Percentiles rank a stretch among this genome's conserved stretches.
These are phyloP conservation scores for Corythornis vintsioides DNA, from an alignment of 2,113 vertebrate species.

Conservation along the genomic window DNA sequence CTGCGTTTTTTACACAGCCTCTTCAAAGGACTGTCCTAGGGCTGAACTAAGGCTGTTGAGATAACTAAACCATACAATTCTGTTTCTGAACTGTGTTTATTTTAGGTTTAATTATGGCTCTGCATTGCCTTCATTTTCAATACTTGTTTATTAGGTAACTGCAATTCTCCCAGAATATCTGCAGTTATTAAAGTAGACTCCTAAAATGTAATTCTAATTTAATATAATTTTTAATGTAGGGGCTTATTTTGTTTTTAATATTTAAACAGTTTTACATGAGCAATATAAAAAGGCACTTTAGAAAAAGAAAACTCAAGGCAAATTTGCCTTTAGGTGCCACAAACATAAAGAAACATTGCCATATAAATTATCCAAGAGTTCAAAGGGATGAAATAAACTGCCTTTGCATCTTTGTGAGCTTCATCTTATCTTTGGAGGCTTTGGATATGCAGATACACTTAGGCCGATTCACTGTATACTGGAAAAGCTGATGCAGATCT, in stretches of 20 bases:
- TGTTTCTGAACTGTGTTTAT: not conserved
- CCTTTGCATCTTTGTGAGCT: not conserved
- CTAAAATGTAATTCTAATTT: not conserved
- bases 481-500: not conserved
- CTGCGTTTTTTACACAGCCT: not conserved
- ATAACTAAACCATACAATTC: not conserved
- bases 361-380: not conserved
- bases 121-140: not conserved
- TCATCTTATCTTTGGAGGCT: not conserved
- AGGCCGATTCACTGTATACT: not conserved
- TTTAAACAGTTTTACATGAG: not conserved
- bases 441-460: not conserved
- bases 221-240: not conserved
- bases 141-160: not conserved
- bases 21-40: not conserved
- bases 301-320: not conserved
- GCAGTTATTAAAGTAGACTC: conserved; percentile 21
- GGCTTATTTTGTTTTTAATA: not conserved
- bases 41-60: not conserved
- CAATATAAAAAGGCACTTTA: not conserved
- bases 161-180: not conserved
- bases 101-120: conserved; percentile 12
- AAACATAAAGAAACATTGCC: not conserved
- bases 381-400: not conserved
- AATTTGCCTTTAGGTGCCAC: not conserved